Evolutionary conservation across 2,888 invertebrate species (phyloP).

Genomic region (Ophraella communa): DNA sequence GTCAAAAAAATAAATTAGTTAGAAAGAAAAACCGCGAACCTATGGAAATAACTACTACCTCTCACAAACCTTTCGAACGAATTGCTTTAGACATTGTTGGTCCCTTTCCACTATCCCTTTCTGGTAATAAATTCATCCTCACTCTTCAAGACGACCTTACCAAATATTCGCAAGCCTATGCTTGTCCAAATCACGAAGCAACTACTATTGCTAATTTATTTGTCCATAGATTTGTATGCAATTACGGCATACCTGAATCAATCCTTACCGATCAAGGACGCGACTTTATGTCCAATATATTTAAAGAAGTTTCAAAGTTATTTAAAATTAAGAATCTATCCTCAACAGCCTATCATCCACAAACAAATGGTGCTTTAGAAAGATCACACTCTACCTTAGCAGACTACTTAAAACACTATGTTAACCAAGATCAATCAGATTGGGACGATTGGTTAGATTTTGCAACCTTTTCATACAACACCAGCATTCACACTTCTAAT

Average conservation of each 20-base stretch:
- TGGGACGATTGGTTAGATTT: slow-evolving; percentile 47
- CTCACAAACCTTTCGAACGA: slow-evolving; percentile 37
- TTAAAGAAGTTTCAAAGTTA: slow-evolving; percentile 11
- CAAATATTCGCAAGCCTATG: slow-evolving; percentile 45
- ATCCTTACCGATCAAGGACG: slow-evolving; percentile 45
- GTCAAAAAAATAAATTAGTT: slow-evolving; percentile 30
- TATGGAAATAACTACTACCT: slow-evolving; percentile 15
- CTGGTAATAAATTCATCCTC: slow-evolving; percentile 44
- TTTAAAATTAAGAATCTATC: slow-evolving; percentile 26
- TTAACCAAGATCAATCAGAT: slow-evolving; percentile 40
- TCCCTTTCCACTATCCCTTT: slow-evolving; percentile 34
- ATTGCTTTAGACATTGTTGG: slow-evolving; percentile 46
- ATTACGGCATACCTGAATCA: slow-evolving; percentile 45
- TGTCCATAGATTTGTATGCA: slow-evolving; percentile 39
- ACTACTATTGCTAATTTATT: slow-evolving; percentile 42
- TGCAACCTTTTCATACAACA: slow-evolving; percentile 39
- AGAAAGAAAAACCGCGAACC: slow-evolving; percentile 2
- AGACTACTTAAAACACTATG: slow-evolving; percentile 38
- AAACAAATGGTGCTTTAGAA: slow-evolving; percentile 39
- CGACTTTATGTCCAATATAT: slow-evolving; percentile 40
- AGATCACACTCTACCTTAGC: slow-evolving; percentile 34
- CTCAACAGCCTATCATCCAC: slow-evolving; percentile 39
- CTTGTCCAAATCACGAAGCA: slow-evolving; percentile 42
- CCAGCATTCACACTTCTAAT: slow-evolving; percentile 38
- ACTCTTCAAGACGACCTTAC: slow-evolving; percentile 44